Conservation (phyloP, 2,888 invertebrate genomes). For the Geophilus truncorum region DNA sequence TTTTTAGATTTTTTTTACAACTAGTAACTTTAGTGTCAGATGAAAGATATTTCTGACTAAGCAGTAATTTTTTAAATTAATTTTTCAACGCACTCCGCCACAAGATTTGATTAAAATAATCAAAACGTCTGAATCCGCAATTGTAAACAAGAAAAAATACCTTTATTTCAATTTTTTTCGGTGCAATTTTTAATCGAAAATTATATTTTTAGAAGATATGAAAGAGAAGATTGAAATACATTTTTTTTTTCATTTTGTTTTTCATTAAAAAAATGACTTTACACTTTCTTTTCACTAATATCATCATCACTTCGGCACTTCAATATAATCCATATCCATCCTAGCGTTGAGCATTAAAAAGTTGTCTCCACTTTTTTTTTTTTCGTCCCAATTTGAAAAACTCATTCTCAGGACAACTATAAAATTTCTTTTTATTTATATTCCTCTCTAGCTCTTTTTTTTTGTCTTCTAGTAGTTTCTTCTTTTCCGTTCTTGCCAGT, state of each 20-base stretch:
- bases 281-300: neutral
- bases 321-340: neutral
- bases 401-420: neutral
- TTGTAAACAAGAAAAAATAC: too few species aligned
- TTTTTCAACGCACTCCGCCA: too few species aligned
- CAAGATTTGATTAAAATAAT: too few species aligned
- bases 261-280: neutral
- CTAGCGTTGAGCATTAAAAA: neutral
- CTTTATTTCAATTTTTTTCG: neutral
- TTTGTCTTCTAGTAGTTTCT: constrained; percentile 13
- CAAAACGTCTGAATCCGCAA: too few species aligned
- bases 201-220: neutral
- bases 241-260: neutral
- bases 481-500: constrained; percentile 8
- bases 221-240: constrained; percentile 1
- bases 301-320: constrained; percentile 15
- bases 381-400: neutral
- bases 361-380: neutral
- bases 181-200: neutral
- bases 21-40: too few species aligned
- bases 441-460: too few species aligned
- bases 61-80: too few species aligned
- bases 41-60: too few species aligned
- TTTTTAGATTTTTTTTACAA: too few species aligned
- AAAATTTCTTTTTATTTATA: neutral